These are phyloP conservation scores for Apis cerana DNA, from an alignment of 1,140 invertebrate genomes.

Conservation along the genomic window DNA sequence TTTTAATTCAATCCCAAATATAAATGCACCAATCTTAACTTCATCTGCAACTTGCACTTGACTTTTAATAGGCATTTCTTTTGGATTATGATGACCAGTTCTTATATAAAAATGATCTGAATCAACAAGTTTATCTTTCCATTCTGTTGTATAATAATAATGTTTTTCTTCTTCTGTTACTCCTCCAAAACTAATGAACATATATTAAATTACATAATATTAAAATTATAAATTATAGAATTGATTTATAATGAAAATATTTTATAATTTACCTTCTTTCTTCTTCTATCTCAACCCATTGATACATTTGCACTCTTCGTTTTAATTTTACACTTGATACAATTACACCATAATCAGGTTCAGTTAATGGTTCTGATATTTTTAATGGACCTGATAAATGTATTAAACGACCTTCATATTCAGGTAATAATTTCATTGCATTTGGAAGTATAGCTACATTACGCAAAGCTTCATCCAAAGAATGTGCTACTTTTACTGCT, in stretches of 20 bases:
- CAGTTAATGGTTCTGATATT: slow-evolving; percentile 90
- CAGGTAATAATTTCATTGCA: slow-evolving; percentile 81
- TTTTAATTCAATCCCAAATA: slow-evolving; percentile 84
- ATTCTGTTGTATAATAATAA: slow-evolving; percentile 90
- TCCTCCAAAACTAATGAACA: slow-evolving; percentile 60
- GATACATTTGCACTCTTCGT: slow-evolving; percentile 93
- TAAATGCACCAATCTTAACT: slow-evolving; percentile 82
- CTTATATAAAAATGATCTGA: slow-evolving; percentile 88
- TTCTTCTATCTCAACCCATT: slow-evolving; percentile 90
- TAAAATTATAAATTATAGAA: slow-evolving; percentile 68
- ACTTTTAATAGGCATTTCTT: slow-evolving; percentile 84
- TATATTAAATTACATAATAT: no score
- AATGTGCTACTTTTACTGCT: slow-evolving; percentile 86
- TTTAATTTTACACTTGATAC: slow-evolving; percentile 88
- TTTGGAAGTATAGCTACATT: slow-evolving; percentile 82
- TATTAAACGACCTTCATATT: slow-evolving; percentile 88
- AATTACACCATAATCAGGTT: slow-evolving; percentile 90
- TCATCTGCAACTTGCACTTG: slow-evolving; percentile 82
- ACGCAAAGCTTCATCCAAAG: slow-evolving; percentile 86
- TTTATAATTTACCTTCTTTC: slow-evolving; percentile 82
- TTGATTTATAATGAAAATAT: not conserved
- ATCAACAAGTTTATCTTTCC: slow-evolving; percentile 91
- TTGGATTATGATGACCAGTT: slow-evolving; percentile 90
- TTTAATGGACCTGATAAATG: slow-evolving; percentile 88
- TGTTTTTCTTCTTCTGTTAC: slow-evolving; percentile 76